Percentiles rank a stretch among this genome's conserved stretches.
phyloP scores from a whole-genome alignment of 2,888 invertebrate genomes.

The Hedya salicella region DNA sequence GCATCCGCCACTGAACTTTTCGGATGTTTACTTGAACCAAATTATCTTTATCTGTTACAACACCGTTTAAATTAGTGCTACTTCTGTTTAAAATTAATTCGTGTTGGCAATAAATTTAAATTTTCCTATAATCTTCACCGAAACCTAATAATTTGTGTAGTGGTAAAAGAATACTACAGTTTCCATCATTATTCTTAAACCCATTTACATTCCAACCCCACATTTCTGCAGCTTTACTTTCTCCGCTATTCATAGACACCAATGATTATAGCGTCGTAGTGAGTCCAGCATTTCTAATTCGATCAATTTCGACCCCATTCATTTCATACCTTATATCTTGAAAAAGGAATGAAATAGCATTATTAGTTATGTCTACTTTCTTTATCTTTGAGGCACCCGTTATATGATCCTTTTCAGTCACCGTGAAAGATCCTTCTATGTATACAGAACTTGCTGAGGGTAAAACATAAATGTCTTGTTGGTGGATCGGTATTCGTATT shows the following conservation, averaged over 20 bases:
- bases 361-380: background rate
- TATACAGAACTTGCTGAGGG: constrained; percentile 46
- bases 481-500: constrained; percentile 46
- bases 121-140: background rate
- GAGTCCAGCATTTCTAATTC: constrained; percentile 54
- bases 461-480: constrained; percentile 47
- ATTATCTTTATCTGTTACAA: constrained; percentile 42
- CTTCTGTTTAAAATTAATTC: constrained; percentile 50
- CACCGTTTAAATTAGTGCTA: constrained; percentile 52
- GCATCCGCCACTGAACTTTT: constrained; percentile 40
- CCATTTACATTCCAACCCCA: constrained; percentile 48
- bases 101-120: background rate
- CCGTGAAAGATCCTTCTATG: constrained; percentile 39
- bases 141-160: constrained; percentile 2
- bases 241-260: constrained; percentile 52
- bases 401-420: background rate
- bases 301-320: no score
- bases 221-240: constrained; percentile 50
- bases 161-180: constrained; percentile 45
- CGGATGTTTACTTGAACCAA: constrained; percentile 44
- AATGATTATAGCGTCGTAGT: constrained; percentile 59
- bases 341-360: constrained; percentile 6
- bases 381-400: background rate
- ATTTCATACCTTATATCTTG: constrained; percentile 23
- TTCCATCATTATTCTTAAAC: constrained; percentile 37